Conservation (phyloP, 2,888 invertebrate genomes). For the Subacronicta megacephala region DNA sequence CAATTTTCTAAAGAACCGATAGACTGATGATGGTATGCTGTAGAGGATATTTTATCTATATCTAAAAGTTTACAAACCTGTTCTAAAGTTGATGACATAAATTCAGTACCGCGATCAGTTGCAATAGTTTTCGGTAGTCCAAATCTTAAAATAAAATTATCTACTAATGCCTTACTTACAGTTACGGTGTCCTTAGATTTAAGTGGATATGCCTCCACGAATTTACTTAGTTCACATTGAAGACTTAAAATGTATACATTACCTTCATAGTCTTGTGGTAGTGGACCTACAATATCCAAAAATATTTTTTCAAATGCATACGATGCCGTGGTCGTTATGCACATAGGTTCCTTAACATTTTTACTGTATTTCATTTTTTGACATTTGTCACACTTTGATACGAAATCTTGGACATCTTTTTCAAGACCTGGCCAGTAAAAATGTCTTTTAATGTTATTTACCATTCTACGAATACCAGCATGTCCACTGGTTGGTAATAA, state of each 20-base stretch:
- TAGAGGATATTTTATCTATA: not conserved
- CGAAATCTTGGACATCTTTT: not conserved
- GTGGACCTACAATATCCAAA: not conserved
- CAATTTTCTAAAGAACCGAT: too few species aligned
- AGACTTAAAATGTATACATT: not conserved
- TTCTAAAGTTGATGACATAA: not conserved
- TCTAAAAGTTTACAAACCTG: not conserved
- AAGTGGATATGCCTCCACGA: not conserved
- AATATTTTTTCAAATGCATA: not conserved
- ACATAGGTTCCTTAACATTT: not conserved
- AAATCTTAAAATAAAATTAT: not conserved
- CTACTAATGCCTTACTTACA: not conserved
- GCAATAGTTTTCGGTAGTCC: not conserved
- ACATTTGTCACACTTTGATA: not conserved
- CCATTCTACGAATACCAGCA: constrained; percentile 12
- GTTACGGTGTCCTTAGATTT: not conserved
- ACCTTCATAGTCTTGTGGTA: not conserved
- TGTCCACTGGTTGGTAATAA: constrained; percentile 7
- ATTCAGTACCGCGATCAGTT: not conserved
- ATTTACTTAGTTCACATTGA: constrained; percentile 1
- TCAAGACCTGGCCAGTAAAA: constrained; percentile 12
- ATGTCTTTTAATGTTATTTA: constrained; percentile 14
- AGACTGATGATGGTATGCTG: not conserved
- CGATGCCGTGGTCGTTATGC: not conserved
- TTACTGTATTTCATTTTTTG: not conserved